Percentiles rank a stretch among this genome's conserved stretches.
phyloP scores from a whole-genome alignment of 2,113 vertebrate species.

The Lutjanus erythropterus region DNA sequence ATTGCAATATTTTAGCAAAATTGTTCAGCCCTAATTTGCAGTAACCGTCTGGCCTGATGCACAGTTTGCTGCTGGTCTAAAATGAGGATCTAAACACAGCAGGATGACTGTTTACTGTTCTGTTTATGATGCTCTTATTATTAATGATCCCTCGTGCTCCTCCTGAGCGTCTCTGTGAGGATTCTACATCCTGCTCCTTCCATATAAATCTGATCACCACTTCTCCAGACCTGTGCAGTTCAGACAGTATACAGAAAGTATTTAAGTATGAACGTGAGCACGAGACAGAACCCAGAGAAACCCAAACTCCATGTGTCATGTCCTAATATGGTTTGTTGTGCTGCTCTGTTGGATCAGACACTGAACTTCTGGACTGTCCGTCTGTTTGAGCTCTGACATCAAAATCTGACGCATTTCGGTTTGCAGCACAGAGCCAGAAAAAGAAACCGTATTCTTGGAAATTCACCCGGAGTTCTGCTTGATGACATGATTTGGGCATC shows the following conservation, averaged over 20 bases:
- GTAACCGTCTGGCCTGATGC: too few relatives aligned
- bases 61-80: background rate
- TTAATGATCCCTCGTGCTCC: too few relatives aligned
- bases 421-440: background rate
- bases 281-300: background rate
- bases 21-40: too few relatives aligned
- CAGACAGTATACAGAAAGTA: rapidly evolving
- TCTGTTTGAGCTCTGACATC: conserved; percentile 23
- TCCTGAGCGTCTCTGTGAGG: too few relatives aligned
- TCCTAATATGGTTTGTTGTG: conserved; percentile 35
- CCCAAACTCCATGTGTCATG: conserved; percentile 5
- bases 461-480: background rate
- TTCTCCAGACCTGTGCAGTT: background rate
- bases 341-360: conserved; percentile 9
- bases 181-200: too few relatives aligned
- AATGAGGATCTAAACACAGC: background rate
- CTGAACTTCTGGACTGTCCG: background rate
- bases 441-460: background rate
- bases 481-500: background rate
- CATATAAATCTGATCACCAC: background rate
- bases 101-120: too few relatives aligned
- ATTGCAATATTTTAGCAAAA: too few relatives aligned
- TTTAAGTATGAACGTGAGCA: background rate
- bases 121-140: background rate
- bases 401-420: background rate